Evolutionary conservation across 2,888 invertebrate species (phyloP).

Genomic region (Scaptomyza caliginosa): DNA sequence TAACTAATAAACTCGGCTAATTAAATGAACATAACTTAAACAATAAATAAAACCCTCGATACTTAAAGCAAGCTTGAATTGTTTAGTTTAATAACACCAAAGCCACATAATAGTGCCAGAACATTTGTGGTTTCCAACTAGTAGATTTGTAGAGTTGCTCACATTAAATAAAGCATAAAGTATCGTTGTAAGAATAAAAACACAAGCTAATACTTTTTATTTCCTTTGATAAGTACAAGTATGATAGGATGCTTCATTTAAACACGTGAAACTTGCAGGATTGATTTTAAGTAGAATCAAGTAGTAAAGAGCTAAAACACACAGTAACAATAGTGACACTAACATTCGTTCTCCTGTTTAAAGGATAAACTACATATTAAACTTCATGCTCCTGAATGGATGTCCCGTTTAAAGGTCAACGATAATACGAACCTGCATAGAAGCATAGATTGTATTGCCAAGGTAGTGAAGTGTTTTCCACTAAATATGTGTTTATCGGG

Average conservation of each 20-base stretch:
- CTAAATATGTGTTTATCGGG: constrained; percentile 27
- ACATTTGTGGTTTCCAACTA: constrained; percentile 9
- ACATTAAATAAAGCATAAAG: not conserved
- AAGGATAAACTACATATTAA: constrained; percentile 80
- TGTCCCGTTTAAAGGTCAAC: constrained; percentile 86
- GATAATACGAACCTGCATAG: constrained; percentile 87
- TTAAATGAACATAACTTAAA: not conserved
- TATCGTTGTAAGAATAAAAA: too few relatives aligned
- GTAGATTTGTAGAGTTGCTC: not conserved
- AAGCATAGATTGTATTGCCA: constrained; percentile 90
- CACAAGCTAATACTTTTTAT: too few relatives aligned
- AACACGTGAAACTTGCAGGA: too few relatives aligned
- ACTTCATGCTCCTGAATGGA: constrained; percentile 87
- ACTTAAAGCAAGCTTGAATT: constrained; percentile 22
- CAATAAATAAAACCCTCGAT: constrained; percentile 15
- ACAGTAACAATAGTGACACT: constrained; percentile 7
- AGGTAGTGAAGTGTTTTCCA: constrained; percentile 56
- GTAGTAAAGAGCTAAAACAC: too few relatives aligned
- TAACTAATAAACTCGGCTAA: constrained; percentile 1
- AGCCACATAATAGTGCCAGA: not conserved
- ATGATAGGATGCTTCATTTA: too few relatives aligned
- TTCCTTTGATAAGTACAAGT: too few relatives aligned
- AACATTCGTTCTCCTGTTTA: constrained; percentile 46
- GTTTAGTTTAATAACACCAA: not conserved
- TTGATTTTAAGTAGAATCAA: too few relatives aligned